Conservation (phyloP, 2,888 invertebrate genomes). For the Cheilosia scutellata region DNA sequence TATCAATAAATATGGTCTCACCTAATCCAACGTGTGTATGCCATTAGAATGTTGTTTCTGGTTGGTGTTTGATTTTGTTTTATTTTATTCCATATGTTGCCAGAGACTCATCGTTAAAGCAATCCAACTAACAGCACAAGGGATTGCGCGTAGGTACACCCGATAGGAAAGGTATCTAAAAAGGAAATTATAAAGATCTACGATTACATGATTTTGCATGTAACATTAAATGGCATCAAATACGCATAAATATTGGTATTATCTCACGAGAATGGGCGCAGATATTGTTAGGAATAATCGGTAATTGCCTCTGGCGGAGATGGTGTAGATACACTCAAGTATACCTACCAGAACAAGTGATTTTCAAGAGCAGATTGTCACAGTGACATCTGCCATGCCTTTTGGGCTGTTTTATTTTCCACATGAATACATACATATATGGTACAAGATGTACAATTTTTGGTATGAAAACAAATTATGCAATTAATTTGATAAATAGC, state of each 20-base stretch:
- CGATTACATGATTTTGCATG: constrained; percentile 83
- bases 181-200: constrained; percentile 81
- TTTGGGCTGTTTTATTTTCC: background rate
- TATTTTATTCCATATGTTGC: constrained; percentile 72
- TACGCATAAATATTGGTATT: constrained; percentile 82
- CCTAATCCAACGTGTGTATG: constrained; percentile 75
- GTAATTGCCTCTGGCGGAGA: constrained; percentile 28
- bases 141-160: constrained; percentile 13
- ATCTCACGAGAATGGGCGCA: constrained; percentile 60
- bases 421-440: background rate
- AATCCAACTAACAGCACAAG: constrained; percentile 36
- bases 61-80: constrained; percentile 73
- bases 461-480: constrained; percentile 60
- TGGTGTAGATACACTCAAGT: constrained; percentile 13
- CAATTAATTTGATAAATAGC: constrained; percentile 72
- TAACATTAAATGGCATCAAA: constrained; percentile 82
- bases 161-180: constrained; percentile 12
- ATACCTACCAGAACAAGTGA: constrained; percentile 18
- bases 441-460: background rate
- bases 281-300: constrained; percentile 67
- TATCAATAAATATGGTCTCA: constrained; percentile 81
- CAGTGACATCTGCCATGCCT: constrained; percentile 10
- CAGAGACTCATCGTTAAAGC: constrained; percentile 43
- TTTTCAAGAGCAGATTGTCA: background rate
- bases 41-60: constrained; percentile 74